phyloP scores from a whole-genome alignment of 2,797 vertebrate genomes.

The Xenentodon cancila region DNA sequence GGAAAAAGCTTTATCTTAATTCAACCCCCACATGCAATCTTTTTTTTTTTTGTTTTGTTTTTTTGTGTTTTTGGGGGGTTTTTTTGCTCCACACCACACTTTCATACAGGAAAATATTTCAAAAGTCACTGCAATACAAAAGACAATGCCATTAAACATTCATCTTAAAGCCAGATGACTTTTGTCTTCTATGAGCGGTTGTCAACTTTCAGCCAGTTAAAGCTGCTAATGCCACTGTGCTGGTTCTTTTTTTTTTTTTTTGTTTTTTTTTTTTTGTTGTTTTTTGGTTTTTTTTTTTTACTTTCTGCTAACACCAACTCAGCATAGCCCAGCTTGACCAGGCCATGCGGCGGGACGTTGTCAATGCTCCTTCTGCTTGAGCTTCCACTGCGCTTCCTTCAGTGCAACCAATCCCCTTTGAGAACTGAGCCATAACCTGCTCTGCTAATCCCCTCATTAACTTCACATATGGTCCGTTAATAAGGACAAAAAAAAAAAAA shows the following conservation, averaged over 20 bases:
- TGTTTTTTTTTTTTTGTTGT: constrained; percentile 36
- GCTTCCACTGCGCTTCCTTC: constrained; percentile 71
- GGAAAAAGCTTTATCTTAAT: constrained; percentile 50
- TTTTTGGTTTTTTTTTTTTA: constrained; percentile 37
- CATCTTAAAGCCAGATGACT: constrained; percentile 6
- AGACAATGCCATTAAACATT: not conserved
- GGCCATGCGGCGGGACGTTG: constrained; percentile 57
- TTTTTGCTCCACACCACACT: no score
- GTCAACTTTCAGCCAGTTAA: constrained; percentile 85
- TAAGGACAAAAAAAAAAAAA: constrained; percentile 43
- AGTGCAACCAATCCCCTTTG: constrained; percentile 75
- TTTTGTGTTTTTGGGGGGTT: no score
- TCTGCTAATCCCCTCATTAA: constrained; percentile 54
- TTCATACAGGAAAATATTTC: not conserved
- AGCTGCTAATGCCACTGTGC: constrained; percentile 75
- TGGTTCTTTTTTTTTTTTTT: constrained; percentile 56
- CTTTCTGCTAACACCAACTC: constrained; percentile 63
- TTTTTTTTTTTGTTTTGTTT: no score
- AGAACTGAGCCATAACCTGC: constrained; percentile 78
- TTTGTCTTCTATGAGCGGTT: constrained; percentile 61
- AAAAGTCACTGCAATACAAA: not conserved
- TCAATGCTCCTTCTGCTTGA: constrained; percentile 70
- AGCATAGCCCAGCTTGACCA: constrained; percentile 60
- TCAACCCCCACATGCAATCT: constrained; percentile 21
- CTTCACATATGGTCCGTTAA: constrained; percentile 56